Evolutionary conservation across 2,888 invertebrate genomes (phyloP), one percentile per base, ranked within the genome.

Genomic region (Elgonia sp.): DNA sequence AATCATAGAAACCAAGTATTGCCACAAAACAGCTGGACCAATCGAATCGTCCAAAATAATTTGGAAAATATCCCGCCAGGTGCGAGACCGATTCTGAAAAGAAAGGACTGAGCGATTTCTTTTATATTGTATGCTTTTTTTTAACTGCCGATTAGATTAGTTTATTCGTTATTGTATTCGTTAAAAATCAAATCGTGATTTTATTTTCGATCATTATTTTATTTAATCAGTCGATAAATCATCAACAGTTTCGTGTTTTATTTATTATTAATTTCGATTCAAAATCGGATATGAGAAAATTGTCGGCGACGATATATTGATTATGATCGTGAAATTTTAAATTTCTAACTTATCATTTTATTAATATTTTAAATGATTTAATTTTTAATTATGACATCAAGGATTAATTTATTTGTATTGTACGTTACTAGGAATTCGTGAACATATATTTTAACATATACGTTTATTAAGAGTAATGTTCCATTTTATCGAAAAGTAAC

Each of bases 61-160:
- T 21, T 55, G 39, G 70, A 70, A 12, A 76, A 77, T 7, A 84
- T 84, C 40, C 84, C 84, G 29, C 76, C 77, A 6, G 84, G 84
- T 6, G 84, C 84, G 0, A 69, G 84, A 37, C 84, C 84, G 10
- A 84, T 84, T 29, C 42, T 76, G 0, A 18, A 72, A 40, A 53
- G 53, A 0, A 20, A 9, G 8, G 29, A 72, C 12, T 81, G 29
- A 79, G 8, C 29, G 3, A 29, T 29, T 29, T 29, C 5, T 29
- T 29, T 5, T 29, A 2, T 39, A 60, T 21, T 53, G 20, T 72
- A 55, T 72, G 29, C 9, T 29, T 16, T 14, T 40, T 39, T 39
- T n/a, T 6, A 29, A 55, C 1, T 42, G 20, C 21, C 20, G 21
- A 40, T 65, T 7, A n/a, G 7, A 8, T 10, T 29, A 21, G 9